Conservation (phyloP, 2,888 invertebrate species). For the Falcaria lacertinaria region DNA sequence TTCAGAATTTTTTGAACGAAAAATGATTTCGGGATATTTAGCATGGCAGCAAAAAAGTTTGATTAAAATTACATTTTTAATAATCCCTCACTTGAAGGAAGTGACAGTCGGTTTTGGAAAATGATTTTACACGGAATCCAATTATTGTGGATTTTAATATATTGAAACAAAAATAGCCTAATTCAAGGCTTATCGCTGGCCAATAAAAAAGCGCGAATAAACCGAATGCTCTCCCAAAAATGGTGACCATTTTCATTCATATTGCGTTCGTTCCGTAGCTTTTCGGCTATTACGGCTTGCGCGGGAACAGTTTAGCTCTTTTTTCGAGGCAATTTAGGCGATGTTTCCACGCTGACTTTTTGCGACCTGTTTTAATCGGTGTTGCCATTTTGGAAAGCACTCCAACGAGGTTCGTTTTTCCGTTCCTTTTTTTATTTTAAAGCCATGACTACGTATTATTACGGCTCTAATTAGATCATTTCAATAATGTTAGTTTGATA, state of each 20-base stretch:
- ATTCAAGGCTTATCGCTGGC: slow-evolving; percentile 22
- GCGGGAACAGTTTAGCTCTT: slow-evolving; percentile 44
- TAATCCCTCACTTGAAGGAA: not conserved
- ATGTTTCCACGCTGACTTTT: slow-evolving; percentile 57
- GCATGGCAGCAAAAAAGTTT: not conserved
- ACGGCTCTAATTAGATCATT: too few species aligned
- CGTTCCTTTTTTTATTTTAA: slow-evolving; percentile 28
- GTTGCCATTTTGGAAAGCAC: slow-evolving; percentile 58
- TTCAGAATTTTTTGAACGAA: not conserved
- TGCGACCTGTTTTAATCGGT: slow-evolving; percentile 70
- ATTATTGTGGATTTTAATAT: not conserved
- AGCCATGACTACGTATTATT: slow-evolving; percentile 7
- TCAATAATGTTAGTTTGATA: too few species aligned
- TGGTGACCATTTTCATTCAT: slow-evolving; percentile 56
- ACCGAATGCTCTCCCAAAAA: slow-evolving; percentile 52
- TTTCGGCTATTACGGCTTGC: slow-evolving; percentile 50
- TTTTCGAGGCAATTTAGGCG: slow-evolving; percentile 63
- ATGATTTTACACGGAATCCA: not conserved
- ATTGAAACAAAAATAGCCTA: not conserved
- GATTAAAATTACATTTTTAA: not conserved
- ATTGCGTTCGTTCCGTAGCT: slow-evolving; percentile 47
- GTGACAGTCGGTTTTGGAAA: not conserved
- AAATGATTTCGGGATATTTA: not conserved
- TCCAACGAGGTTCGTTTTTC: slow-evolving; percentile 44
- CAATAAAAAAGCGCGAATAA: slow-evolving; percentile 37